Conservation (phyloP, 2,888 invertebrate genomes). For the Cephonodes hylas region DNA sequence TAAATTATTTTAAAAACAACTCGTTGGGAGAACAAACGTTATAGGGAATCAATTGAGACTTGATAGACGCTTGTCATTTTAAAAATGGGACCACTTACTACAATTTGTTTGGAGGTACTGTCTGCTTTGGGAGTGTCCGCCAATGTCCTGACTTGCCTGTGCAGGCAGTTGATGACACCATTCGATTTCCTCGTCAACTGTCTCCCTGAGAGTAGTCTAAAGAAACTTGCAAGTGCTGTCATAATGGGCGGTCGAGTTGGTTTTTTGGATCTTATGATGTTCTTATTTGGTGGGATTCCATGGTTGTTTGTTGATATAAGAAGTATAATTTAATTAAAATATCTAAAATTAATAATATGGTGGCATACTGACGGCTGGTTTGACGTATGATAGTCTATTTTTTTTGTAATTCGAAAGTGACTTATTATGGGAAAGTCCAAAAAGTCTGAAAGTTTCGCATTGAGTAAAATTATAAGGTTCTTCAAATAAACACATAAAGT, state of each 20-base stretch:
- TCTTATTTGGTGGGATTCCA: slow-evolving; percentile 40
- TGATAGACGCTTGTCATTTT: too few relatives aligned
- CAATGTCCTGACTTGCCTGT: slow-evolving; percentile 33
- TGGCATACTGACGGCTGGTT: slow-evolving; percentile 47
- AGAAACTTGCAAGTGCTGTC: slow-evolving; percentile 46
- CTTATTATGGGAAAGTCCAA: not conserved
- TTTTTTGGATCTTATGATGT: slow-evolving; percentile 17
- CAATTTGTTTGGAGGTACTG: slow-evolving; percentile 42
- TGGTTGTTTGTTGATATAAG: slow-evolving; percentile 37
- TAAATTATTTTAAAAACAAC: too few relatives aligned
- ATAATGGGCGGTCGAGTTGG: slow-evolving; percentile 45
- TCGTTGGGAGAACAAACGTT: too few relatives aligned
- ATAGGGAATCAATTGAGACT: too few relatives aligned
- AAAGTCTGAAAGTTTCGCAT: too few relatives aligned
- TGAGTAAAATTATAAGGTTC: too few relatives aligned
- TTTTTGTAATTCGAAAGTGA: slow-evolving; percentile 41
- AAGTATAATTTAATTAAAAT: slow-evolving; percentile 32
- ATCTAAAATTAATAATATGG: slow-evolving; percentile 31
- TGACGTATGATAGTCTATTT: slow-evolving; percentile 28
- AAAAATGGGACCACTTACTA: slow-evolving; percentile 44
- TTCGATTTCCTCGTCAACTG: slow-evolving; percentile 31
- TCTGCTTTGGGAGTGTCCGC: slow-evolving; percentile 52
- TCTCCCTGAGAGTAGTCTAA: slow-evolving; percentile 37
- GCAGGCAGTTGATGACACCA: slow-evolving; percentile 25
- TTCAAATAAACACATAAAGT: too few relatives aligned